Conservation (phyloP, 2,113 vertebrate species). For the Chaetodon trifascialis region DNA sequence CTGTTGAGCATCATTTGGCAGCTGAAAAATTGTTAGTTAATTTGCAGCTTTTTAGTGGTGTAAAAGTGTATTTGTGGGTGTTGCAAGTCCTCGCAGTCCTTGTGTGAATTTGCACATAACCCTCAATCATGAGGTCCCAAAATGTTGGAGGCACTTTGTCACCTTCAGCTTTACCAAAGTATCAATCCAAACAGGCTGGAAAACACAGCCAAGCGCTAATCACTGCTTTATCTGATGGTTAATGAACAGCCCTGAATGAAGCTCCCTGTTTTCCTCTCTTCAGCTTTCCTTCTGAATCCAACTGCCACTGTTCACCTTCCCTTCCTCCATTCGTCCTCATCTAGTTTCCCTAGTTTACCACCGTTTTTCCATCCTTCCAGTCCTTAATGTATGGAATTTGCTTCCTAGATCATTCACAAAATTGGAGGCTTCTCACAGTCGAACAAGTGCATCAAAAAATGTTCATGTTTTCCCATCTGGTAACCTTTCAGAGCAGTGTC, state of each 20-base stretch:
- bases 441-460: neutral
- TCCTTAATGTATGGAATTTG: neutral
- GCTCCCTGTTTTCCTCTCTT: neutral
- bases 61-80: slow-evolving; percentile 19
- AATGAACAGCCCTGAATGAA: neutral
- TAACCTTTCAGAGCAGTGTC: too few relatives aligned
- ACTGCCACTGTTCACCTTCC: neutral
- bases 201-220: slow-evolving; percentile 35
- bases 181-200: slow-evolving; percentile 33
- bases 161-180: slow-evolving; percentile 38
- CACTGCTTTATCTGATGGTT: neutral
- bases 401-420: neutral
- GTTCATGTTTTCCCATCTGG: too few relatives aligned
- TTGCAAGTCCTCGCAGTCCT: slow-evolving; percentile 31
- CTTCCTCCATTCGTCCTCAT: neutral
- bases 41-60: slow-evolving; percentile 53
- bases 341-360: too few relatives aligned
- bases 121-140: slow-evolving; percentile 43
- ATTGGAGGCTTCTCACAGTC: neutral
- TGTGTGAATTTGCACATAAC: slow-evolving; percentile 50
- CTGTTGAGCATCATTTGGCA: slow-evolving; percentile 54
- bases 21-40: slow-evolving; percentile 43
- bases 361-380: neutral
- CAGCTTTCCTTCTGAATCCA: neutral
- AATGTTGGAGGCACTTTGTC: slow-evolving; percentile 27